Percentiles rank a stretch among this genome's conserved stretches.
Conservation (phyloP, 1,140 invertebrate genomes). For the Drosophila triauraria region DNA sequence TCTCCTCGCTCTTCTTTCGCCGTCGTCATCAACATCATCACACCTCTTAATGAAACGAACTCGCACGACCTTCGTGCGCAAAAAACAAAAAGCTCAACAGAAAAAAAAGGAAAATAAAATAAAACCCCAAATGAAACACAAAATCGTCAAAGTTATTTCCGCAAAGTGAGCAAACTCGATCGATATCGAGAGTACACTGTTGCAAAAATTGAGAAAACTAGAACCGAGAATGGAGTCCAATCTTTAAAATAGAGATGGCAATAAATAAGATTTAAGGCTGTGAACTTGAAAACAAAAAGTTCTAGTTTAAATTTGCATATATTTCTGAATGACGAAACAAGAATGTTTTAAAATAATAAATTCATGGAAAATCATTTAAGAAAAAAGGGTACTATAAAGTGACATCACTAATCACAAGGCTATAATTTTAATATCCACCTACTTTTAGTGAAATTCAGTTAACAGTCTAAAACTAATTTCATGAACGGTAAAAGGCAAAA, state of each 20-base stretch:
- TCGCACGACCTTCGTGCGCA: slow-evolving; percentile 78
- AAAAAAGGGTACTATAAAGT: no score
- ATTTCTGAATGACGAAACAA: no score
- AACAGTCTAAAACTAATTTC: no score
- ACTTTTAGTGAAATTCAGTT: no score
- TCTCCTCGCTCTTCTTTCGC: slow-evolving; percentile 40
- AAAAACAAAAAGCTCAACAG: slow-evolving; percentile 54
- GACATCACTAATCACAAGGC: no score
- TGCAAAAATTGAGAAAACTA: slow-evolving; percentile 26
- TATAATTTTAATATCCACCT: no score
- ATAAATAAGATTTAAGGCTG: background rate
- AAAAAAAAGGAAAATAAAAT: slow-evolving; percentile 44
- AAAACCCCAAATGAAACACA: slow-evolving; percentile 59
- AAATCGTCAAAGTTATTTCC: slow-evolving; percentile 82
- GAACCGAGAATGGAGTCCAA: slow-evolving; percentile 3
- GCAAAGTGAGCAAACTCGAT: slow-evolving; percentile 81
- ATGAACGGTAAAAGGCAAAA: no score
- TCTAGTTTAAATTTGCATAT: no score
- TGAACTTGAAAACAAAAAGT: background rate
- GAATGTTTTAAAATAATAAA: no score
- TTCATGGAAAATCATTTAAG: no score
- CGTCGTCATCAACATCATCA: slow-evolving; percentile 69
- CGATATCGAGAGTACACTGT: slow-evolving; percentile 52
- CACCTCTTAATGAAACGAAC: slow-evolving; percentile 79
- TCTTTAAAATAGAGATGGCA: no score